Evolutionary conservation across 2,797 vertebrate species (phyloP), one percentile per base, ranked within the genome.

Genomic region (Thaleichthys pacificus): DNA sequence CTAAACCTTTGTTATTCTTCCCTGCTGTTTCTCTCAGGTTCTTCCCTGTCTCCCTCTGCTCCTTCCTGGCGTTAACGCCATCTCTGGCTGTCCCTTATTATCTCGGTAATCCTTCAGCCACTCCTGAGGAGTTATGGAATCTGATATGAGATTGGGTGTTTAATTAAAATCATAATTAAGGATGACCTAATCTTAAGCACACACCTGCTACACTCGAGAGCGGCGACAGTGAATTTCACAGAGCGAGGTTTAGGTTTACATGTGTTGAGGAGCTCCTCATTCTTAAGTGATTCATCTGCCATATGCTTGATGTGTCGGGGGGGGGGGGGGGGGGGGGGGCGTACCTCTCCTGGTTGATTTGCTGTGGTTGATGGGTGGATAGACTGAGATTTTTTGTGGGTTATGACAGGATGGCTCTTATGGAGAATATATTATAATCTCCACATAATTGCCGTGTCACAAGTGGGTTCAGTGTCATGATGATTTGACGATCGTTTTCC

Each of bases 111-210:
- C 81, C 82, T 81, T 76, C 68, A 78, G 73, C 60, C 80, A 76
- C 77, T 86, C 74, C 72, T 71, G 74, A 79, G 69, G 76, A 86
- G 70, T 80, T 88, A 79, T 63, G 32, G 69, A 86, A 77, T 80
- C 80, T 73, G 80, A 67, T 79, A 75, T 81, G 71, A 80, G 91
- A 93, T 91, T 80, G 92, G 91, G 91, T 92, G 91, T 93, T 94
- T 95, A 95, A 95, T 95, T 96, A 95, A 94, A 95, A 94, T 93
- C 91, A 91, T 94, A 95, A 95, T 94, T 95, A 94, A 94, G 95
- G 93, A 94, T 93, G 94, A 96, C 95, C 93, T 94, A 92, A 94
- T 94, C 91, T 93, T 95, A 93, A 94, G 87, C 91, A 93, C 93
- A 92, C 94, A 96, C 94, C 95, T 95, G 95, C 92, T 93, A 89